Base-by-base conservation (phyloP, 2,113 vertebrate genomes). In the Australoheros scitulus region DNA sequence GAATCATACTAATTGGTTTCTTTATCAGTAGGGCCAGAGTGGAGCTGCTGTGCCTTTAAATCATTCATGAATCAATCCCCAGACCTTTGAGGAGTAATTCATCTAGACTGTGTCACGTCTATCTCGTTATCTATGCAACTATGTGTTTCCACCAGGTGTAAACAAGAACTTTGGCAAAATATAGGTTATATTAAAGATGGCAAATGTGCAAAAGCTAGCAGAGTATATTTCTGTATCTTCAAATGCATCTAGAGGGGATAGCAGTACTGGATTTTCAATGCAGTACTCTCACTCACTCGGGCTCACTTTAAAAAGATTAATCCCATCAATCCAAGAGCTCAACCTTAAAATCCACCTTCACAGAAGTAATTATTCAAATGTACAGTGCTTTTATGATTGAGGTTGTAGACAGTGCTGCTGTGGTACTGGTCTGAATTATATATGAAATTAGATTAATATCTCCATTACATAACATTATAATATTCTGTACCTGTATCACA, bases 61-160 rank as follows among this genome's bases (percentile, higher is more conserved):
- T 93, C 61, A 91, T 95, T 89, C 50, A 95, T 88, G 82, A 84
- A 36, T 80, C 77, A 61, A 43, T 83, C 86, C 34, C 58, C 81
- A 61, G 65, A 77, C 56, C 57, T 88, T 81, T 86, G 84, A 57
- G 57, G 61, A 24, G 72, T 55, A 77, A 89, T 87, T 47, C 38
- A 89, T 81, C 61, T 26, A 29, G 41, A 63, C 13, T 3, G 34
- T 43, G 81, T 82, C 60, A 61, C 52, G 29, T 81, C 58, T 81
- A 7, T 75, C n/a, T 41, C 8, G 63, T 84, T 61, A 75, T 70
- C 2, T 9, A n/a, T 17, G 29, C 22, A 61, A 41, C 57, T 29
- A 0, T 32, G 36, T 68, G 32, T 75, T 76, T 65, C 9, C 43
- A 20, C 24, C 22, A 20, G 36, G 17, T 22, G 20, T 61, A n/a